Evolutionary conservation across 2,888 invertebrate species (phyloP), one percentile per base, ranked within the genome.

Genomic region (Ischnus inquisitorius): DNA sequence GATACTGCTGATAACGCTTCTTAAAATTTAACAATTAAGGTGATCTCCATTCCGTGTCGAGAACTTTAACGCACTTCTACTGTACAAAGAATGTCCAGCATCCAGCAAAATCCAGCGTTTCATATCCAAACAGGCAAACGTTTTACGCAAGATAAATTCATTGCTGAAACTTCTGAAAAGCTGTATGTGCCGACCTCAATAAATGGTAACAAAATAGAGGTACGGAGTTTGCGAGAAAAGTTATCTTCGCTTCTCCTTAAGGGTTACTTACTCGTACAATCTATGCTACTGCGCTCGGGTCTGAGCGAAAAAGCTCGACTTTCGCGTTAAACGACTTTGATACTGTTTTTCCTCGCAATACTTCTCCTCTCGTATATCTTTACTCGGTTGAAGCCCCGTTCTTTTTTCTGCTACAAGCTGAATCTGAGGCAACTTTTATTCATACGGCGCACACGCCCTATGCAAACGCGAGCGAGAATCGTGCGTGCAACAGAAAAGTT

Each of bases 311-410:
- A 71, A 54, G 54, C 72, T 64, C 67, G 72, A 80, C 54, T 80
- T 57, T 25, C 14, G 74, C 74, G 39, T 8, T 60, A 80, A 74
- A 68, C 75, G 43, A 80, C 69, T 69, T 43, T 80, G 41, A 75
- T 68, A 75, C 68, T 69, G n/a, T 75, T 69, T 62, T 65, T 51
- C 25, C 48, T 64, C 62, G 71, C 54, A 22, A 71, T 71, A 69
- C 48, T 62, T 74, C 22, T 22, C 60, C 19, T 22, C 12, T 34
- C 77, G 28, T 60, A 60, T 68, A 77, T 77, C 68, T 60, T 77
- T 69, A 19, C n/a, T 41, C 25, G 4, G 39, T n/a, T 34, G 34
- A 4, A 34, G 8, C 6, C 34, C 25, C 8, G 8, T 1, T 51
- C 10, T 72, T 65, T 74, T 41, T 46, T 67, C 72, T 79, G 57